Conservation (phyloP, 2,113 vertebrate species). For the Chamaea fasciata region DNA sequence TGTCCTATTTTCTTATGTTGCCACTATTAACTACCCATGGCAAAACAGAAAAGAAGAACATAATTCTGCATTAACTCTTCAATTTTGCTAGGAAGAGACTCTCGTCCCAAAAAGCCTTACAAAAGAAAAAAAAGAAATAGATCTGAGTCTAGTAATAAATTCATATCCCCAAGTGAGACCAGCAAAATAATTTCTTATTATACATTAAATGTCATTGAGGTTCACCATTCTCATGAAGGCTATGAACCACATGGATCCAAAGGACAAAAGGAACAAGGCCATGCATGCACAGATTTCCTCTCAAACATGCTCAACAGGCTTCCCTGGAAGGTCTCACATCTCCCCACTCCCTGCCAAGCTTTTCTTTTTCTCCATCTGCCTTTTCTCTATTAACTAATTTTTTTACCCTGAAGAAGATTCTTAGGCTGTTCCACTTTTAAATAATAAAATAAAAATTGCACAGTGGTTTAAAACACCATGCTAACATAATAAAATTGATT, state of each 20-base stretch:
- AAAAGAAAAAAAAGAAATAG: slow-evolving; percentile 13
- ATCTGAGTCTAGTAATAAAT: slow-evolving; percentile 9
- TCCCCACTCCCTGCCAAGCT: slow-evolving; percentile 16
- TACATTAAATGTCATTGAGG: neutral
- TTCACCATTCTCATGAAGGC: neutral
- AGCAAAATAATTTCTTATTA: slow-evolving; percentile 39
- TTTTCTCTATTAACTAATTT: slow-evolving; percentile 9
- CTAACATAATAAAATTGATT: neutral
- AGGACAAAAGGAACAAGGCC: slow-evolving; percentile 39
- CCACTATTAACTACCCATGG: neutral
- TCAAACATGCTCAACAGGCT: neutral
- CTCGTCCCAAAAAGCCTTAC: neutral
- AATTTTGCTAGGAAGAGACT: neutral
- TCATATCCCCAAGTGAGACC: neutral
- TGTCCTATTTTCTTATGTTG: neutral
- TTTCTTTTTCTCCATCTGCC: slow-evolving; percentile 42
- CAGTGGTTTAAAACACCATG: neutral
- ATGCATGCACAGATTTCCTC: neutral
- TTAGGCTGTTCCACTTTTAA: neutral
- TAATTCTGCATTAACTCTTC: neutral
- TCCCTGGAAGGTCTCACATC: slow-evolving; percentile 17
- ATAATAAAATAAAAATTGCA: neutral
- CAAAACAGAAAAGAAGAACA: neutral
- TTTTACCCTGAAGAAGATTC: neutral
- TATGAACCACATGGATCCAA: neutral